Base-by-base conservation (phyloP, 2,797 vertebrate species). In the Poeciliopsis infans region DNA sequence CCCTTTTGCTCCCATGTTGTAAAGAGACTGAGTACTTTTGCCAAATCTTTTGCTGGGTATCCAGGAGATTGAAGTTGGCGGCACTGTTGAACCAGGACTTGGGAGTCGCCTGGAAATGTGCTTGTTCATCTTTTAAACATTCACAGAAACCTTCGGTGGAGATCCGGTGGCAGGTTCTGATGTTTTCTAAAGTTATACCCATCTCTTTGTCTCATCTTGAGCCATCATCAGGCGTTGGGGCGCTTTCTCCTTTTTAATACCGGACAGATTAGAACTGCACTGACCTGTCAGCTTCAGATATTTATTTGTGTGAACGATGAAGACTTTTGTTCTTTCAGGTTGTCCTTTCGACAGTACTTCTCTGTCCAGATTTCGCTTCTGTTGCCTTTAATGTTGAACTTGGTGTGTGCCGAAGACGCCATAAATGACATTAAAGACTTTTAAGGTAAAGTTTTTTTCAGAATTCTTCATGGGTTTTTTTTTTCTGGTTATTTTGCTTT, bases 211-310 rank as follows among this genome's bases (percentile, higher is more conserved):
- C 75, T 49, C 33, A 45, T 33, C 8, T 23, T 25, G 18, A 49
- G 18, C 66, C 23, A 5, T 33, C 59, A 3, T 70, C 47, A 31
- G 7, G 2, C 16, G 15, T 23, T 69, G 16, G 7, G 28, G 15
- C 41, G 5, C 28, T 41, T 76, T 76, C 13, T 28, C 39, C 28
- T 20, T 70, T 70, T 77, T 20, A 53, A 43, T 43, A 53, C 15
- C 12, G 7, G 64, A 53, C 36, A 18, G 47, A 16, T 51, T 33
- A 20, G 18, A 55, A 18, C 45, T 45, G 33, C 75, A 69, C 46
- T 76, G 75, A 39, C 66, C 7, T 61, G 74, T 66, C 45, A 7
- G 33, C 41, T 53, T 72, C 68, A 55, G 61, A 28, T 76, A 72
- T 72, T 72, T 53, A 64, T 57, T 47, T 51, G 45, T 49, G 39